phyloP scores from a whole-genome alignment of 1,140 invertebrate species.

The Aphaenogaster rudis region DNA sequence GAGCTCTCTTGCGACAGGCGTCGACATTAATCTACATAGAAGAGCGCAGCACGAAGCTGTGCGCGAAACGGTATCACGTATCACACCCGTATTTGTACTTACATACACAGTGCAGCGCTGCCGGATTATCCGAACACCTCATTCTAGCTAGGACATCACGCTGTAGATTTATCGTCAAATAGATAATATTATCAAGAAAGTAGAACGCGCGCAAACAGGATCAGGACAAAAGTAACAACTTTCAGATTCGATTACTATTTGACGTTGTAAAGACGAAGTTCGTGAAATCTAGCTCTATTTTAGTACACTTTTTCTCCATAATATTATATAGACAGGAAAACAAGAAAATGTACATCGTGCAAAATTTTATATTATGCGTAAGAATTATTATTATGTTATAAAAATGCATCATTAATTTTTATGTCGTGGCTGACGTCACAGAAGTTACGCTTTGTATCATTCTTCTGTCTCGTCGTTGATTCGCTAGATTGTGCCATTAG shows the following conservation, averaged over 20 bases:
- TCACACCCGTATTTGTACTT: slow-evolving; percentile 43
- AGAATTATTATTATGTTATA: not conserved
- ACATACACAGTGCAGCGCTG: not conserved
- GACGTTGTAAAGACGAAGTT: not conserved
- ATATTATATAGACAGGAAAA: not conserved
- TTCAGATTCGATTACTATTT: slow-evolving; percentile 21
- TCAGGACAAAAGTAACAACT: not conserved
- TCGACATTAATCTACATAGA: slow-evolving; percentile 66
- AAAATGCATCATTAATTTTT: not conserved
- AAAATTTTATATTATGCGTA: not conserved
- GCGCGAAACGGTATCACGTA: slow-evolving; percentile 56
- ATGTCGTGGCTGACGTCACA: not conserved
- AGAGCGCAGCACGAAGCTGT: slow-evolving; percentile 44
- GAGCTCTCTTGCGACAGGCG: slow-evolving; percentile 59
- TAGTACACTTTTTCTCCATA: not conserved
- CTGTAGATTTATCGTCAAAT: slow-evolving; percentile 47
- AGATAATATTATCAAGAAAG: slow-evolving; percentile 41
- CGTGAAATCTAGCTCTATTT: not conserved
- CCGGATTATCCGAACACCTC: slow-evolving; percentile 45
- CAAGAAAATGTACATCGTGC: not conserved
- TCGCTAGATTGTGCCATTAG: slow-evolving; percentile 30
- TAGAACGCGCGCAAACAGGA: not conserved
- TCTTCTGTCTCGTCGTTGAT: not conserved
- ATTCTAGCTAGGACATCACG: slow-evolving; percentile 37
- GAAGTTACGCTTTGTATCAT: not conserved